Evolutionary conservation across 1,140 invertebrate species (phyloP), one percentile per base, ranked within the genome.

Genomic region (Eurosta solidaginis): DNA sequence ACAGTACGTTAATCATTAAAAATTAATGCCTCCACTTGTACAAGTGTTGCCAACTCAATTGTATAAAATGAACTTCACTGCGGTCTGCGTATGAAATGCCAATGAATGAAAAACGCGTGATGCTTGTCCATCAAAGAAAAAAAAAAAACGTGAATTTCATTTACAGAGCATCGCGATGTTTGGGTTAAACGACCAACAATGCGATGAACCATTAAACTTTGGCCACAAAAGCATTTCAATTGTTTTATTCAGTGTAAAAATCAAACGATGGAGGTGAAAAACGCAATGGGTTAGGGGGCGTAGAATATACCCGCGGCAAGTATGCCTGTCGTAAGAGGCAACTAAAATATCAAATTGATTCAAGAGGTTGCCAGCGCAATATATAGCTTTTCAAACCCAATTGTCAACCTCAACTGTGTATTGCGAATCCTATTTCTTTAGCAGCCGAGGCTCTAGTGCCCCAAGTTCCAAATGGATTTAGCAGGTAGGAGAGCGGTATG

Each of bases 21-120:
- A 75, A 75, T 75, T 75, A 75, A 45, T 47, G 42, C 42, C 27
- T 49, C 36, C 47, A 45, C 73, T 74, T 27, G 73, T 22, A 12
- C 73, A 74, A 47, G 36, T 44, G 73, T 74, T 44, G 40, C 73
- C 73, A 42, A 44, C 73, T 45, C 73, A 74, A 45, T 74, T 74
- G 73, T 74, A 12, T 44, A 74, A 44, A 74, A 44, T 59, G 73
- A 47, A 29, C 54, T 36, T 59, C 29, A 59, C 27, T 59, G 6
- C 27, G 27, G 29, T 33, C 1, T 27, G 52, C 14, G 52, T 14
- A 33, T 14, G 27, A n/a, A n/a, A n/a, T n/a, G 50, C 22, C 12
- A 33, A 22, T 17, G n/a, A n/a, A n/a, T n/a, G 27, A 33, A 6
- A 22, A 59, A 29, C 4, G 0, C 33, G 54, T 9, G 45, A 47